Conservation (phyloP, 92 coral and sea anemone species). For the Metridium senile region DNA sequence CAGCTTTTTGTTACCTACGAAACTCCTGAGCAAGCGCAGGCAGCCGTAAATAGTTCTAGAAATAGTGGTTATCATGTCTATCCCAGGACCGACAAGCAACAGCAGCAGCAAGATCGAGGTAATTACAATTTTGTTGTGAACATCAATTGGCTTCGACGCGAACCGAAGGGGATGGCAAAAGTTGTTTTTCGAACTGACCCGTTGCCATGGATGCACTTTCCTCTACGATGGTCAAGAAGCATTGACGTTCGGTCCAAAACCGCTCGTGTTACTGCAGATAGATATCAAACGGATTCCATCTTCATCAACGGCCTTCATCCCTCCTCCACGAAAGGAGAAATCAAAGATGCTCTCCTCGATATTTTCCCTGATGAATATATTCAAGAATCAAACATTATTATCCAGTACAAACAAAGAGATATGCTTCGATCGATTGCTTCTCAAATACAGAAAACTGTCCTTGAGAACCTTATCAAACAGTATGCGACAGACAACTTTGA, state of each 20-base stretch:
- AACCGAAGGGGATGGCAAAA: constrained; percentile 43
- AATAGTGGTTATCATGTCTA: background rate
- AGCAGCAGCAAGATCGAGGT: background rate
- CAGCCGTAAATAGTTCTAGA: constrained; percentile 5
- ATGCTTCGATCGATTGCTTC: background rate
- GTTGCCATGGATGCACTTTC: background rate
- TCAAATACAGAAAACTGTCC: constrained; percentile 4
- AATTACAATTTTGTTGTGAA: constrained; percentile 30
- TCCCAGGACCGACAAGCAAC: constrained; percentile 16
- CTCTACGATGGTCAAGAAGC: background rate
- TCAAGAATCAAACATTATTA: constrained; percentile 13
- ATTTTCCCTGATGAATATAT: constrained; percentile 15
- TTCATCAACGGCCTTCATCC: constrained; percentile 35
- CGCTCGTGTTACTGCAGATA: constrained; percentile 35
- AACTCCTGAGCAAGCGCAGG: constrained; percentile 26
- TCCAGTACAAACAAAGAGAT: constrained; percentile 37
- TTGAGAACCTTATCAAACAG: constrained; percentile 5
- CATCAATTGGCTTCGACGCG: constrained; percentile 59
- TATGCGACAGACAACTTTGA: constrained; percentile 16
- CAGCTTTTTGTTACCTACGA: constrained; percentile 42
- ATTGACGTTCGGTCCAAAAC: background rate
- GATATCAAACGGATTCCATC: constrained; percentile 2
- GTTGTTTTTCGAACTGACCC: constrained; percentile 29
- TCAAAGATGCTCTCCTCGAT: constrained; percentile 19
- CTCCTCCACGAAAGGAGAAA: constrained; percentile 21